Conservation (phyloP, 2,113 vertebrate genomes). For the Pteropus alecto region DNA sequence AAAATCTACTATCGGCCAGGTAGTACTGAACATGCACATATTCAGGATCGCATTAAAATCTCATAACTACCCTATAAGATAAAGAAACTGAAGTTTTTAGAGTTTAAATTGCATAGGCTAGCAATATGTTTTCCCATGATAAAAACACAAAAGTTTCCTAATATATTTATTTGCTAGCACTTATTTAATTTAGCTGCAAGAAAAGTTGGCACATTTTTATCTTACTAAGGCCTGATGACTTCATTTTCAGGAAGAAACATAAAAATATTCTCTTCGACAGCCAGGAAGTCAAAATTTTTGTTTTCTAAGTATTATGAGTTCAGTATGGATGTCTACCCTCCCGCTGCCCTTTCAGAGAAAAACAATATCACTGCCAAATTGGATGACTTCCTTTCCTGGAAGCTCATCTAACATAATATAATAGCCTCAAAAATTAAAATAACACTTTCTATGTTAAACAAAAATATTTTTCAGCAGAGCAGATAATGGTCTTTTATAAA, state of each 20-base stretch:
- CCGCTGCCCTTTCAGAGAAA: neutral
- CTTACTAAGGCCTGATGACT: conserved; percentile 26
- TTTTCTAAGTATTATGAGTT: conserved; percentile 32
- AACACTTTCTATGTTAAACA: neutral
- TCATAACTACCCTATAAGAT: neutral
- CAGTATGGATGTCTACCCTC: neutral
- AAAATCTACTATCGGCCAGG: conserved; percentile 2
- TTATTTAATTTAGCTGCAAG: conserved; percentile 32
- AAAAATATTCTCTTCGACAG: conserved; percentile 37
- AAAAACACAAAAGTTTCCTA: conserved; percentile 7
- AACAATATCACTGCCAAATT: neutral
- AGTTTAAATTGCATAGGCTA: neutral
- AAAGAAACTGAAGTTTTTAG: neutral
- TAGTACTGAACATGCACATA: neutral
- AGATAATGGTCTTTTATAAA: neutral
- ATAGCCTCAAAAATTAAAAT: conserved; percentile 13
- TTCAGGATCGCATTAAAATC: conserved; percentile 32
- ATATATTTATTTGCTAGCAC: neutral
- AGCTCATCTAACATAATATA: neutral
- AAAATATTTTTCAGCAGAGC: conserved; percentile 23
- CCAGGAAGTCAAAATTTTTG: conserved; percentile 28
- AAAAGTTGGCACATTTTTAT: conserved; percentile 28
- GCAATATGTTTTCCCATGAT: neutral
- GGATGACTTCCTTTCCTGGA: conserved; percentile 30
- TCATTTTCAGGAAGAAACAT: conserved; percentile 62